Percentiles rank a stretch among this genome's conserved stretches.
Evolutionary conservation across 1,140 invertebrate species (phyloP).

Genomic region (Dendroctonus valens): DNA sequence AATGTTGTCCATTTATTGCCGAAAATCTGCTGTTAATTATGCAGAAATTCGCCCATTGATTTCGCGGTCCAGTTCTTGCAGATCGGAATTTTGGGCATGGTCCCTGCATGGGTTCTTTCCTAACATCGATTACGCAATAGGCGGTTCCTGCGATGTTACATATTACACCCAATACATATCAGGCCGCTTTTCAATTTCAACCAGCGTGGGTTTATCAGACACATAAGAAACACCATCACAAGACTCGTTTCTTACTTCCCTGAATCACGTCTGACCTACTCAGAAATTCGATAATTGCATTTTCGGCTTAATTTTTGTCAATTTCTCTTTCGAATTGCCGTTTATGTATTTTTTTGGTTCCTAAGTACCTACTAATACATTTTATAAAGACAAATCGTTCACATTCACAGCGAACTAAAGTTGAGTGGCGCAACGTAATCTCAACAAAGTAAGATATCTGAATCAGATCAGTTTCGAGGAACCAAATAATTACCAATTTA

Average conservation of each 20-base stretch:
- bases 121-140: constrained; percentile 1
- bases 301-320: background rate
- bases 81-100: constrained; percentile 6
- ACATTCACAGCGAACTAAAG: too few species aligned
- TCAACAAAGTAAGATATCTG: too few species aligned
- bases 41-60: background rate
- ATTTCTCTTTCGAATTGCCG: background rate
- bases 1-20: too few species aligned
- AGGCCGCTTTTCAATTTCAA: background rate
- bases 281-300: background rate
- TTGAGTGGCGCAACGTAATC: too few species aligned
- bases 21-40: too few species aligned
- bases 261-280: background rate
- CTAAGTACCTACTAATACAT: too few species aligned
- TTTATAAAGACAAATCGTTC: too few species aligned
- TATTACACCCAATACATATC: background rate
- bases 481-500: too few species aligned
- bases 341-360: background rate
- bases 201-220: constrained; percentile 3
- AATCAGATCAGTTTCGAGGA: too few species aligned
- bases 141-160: background rate
- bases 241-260: too few species aligned
- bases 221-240: too few species aligned
- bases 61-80: background rate
- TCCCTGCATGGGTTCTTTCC: background rate